These are phyloP conservation scores for Channa striata DNA, from an alignment of 2,797 vertebrate genomes.

Conservation along the genomic window DNA sequence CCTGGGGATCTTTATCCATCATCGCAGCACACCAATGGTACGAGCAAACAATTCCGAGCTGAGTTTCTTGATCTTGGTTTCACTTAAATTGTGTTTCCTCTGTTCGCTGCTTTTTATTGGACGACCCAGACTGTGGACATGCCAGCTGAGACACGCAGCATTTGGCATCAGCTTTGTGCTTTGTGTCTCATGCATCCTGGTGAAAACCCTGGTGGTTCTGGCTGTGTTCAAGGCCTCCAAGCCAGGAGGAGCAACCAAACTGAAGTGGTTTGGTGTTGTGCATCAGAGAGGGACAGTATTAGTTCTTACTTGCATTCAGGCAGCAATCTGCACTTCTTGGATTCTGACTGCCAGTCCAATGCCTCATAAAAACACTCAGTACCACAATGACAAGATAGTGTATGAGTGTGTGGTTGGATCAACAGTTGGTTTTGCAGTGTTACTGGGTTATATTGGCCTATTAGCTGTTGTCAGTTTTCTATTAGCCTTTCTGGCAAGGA, in stretches of 20 bases:
- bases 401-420: conserved; percentile 72
- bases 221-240: conserved; percentile 61
- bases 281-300: conserved; percentile 78
- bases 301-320: conserved; percentile 60
- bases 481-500: conserved; percentile 75
- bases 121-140: conserved; percentile 55
- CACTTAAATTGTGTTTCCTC: conserved; percentile 63
- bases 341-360: conserved; percentile 65
- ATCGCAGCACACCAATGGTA: conserved; percentile 65
- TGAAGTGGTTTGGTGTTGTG: conserved; percentile 74
- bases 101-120: conserved; percentile 70
- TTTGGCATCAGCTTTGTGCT: conserved; percentile 65
- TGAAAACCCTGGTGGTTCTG: conserved; percentile 66
- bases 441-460: conserved; percentile 77
- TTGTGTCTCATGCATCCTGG: conserved; percentile 56
- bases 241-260: conserved; percentile 46
- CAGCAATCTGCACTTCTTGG: conserved; percentile 64
- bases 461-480: conserved; percentile 70
- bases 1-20: conserved; percentile 42
- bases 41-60: conserved; percentile 75
- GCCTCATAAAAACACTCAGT: conserved; percentile 73
- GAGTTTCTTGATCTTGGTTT: conserved; percentile 57
- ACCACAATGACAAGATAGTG: conserved; percentile 70
- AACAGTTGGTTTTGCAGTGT: conserved; percentile 61
- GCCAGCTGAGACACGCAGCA: conserved; percentile 49